Evolutionary conservation across 2,113 vertebrate genomes (phyloP).

Genomic region (Python bivittatus): DNA sequence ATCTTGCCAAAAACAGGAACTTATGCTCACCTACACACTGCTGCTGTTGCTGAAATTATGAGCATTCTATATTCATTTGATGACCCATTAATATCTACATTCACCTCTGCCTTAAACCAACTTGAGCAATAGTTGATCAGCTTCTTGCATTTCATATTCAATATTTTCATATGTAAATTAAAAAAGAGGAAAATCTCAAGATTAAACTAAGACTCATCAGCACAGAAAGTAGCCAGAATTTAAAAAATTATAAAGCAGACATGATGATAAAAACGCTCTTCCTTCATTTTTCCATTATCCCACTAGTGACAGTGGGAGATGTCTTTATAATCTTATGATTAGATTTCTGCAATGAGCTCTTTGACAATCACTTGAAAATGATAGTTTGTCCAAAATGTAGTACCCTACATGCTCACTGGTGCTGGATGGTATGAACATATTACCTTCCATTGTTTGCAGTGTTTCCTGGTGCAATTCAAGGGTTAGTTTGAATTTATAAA

Average conservation of each 20-base stretch:
- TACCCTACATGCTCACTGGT: too few species aligned
- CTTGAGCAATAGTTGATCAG: conserved; percentile 14
- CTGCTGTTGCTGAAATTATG: conserved; percentile 27
- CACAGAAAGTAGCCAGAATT: too few species aligned
- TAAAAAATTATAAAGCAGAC: not conserved
- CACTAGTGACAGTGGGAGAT: too few species aligned
- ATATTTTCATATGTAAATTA: not conserved
- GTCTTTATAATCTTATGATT: too few species aligned
- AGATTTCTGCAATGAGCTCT: too few species aligned
- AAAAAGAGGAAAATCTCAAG: not conserved
- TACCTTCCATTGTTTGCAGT: too few species aligned
- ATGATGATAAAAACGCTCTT: not conserved
- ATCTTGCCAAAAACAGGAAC: not conserved
- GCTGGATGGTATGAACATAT: too few species aligned
- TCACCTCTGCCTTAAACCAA: not conserved
- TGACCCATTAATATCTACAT: not conserved
- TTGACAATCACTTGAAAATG: too few species aligned
- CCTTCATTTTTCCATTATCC: not conserved
- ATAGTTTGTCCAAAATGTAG: too few species aligned
- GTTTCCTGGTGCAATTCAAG: too few species aligned
- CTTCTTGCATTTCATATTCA: not conserved
- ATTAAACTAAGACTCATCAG: too few species aligned
- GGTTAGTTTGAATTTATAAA: too few species aligned
- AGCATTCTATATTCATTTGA: not conserved
- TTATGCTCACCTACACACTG: not conserved